A percentile compares a stretch with the other conserved stretches of the same genome.
Conservation (phyloP, 2,113 vertebrate genomes). For the Aldabrachelys gigantea region DNA sequence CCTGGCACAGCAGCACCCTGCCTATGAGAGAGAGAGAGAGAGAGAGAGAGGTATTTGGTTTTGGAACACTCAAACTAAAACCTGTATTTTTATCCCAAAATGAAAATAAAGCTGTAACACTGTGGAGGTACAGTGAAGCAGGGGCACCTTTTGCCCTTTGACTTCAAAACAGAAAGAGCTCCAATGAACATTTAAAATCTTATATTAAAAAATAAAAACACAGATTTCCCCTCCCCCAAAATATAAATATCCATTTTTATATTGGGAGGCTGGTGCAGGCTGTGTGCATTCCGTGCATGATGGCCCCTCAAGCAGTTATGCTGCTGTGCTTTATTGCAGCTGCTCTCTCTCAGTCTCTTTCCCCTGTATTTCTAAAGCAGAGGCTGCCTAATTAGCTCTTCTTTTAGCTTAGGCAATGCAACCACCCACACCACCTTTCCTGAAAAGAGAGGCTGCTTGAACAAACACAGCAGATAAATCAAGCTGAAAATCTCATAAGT, state of each 20-base stretch:
- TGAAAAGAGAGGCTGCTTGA: accelerated
- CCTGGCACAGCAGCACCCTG: conserved; percentile 87
- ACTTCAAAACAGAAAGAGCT: conserved; percentile 7
- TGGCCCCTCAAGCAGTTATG: accelerated
- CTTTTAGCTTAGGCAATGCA: accelerated
- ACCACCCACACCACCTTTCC: background rate
- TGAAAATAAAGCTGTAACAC: conserved; percentile 43
- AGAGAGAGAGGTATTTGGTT: conserved; percentile 76
- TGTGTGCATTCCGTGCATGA: accelerated
- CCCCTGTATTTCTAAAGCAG: background rate
- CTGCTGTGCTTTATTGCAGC: background rate
- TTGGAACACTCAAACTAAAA: conserved; percentile 66
- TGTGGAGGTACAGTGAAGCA: background rate
- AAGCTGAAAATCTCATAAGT: accelerated
- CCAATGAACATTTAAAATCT: accelerated
- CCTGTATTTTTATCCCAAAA: conserved; percentile 33
- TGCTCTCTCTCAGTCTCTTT: background rate
- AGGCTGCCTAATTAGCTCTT: background rate
- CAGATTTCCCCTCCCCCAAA: background rate
- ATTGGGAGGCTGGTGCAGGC: accelerated
- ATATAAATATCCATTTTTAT: accelerated
- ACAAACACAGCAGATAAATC: background rate
- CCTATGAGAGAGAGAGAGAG: conserved; percentile 82
- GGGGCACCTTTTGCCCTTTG: background rate
- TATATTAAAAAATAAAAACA: background rate